Evolutionary conservation across 2,797 vertebrate genomes (phyloP).

Genomic region (Silurus lanzhouensis): DNA sequence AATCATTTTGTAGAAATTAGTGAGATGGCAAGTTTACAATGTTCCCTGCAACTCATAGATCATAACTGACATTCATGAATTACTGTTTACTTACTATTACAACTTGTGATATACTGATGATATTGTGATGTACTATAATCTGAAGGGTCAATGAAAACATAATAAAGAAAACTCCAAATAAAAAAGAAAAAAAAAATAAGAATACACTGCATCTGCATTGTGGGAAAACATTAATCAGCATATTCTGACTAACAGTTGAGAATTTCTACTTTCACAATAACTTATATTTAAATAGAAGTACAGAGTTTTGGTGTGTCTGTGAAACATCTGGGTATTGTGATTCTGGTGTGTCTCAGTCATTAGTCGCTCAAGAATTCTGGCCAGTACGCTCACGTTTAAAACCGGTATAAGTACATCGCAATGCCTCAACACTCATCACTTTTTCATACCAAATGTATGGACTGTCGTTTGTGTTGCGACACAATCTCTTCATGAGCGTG

Average conservation of each 20-base stretch:
- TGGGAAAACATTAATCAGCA: neutral
- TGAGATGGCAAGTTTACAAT: neutral
- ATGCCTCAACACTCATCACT: neutral
- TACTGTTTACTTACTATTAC: neutral
- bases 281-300: neutral
- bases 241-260: neutral
- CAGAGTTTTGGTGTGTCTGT: neutral
- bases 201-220: neutral
- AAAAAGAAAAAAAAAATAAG: too few species aligned
- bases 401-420: neutral
- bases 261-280: neutral
- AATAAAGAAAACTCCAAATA: neutral
- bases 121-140: neutral
- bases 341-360: neutral
- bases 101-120: neutral
- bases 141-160: neutral
- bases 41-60: neutral
- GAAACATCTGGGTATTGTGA: neutral
- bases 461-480: constrained; percentile 27
- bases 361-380: neutral
- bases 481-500: constrained; percentile 11
- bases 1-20: neutral
- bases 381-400: constrained; percentile 12
- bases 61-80: neutral
- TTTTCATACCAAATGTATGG: neutral